Base-by-base conservation (phyloP, 1,140 invertebrate species). In the Formica selysi region DNA sequence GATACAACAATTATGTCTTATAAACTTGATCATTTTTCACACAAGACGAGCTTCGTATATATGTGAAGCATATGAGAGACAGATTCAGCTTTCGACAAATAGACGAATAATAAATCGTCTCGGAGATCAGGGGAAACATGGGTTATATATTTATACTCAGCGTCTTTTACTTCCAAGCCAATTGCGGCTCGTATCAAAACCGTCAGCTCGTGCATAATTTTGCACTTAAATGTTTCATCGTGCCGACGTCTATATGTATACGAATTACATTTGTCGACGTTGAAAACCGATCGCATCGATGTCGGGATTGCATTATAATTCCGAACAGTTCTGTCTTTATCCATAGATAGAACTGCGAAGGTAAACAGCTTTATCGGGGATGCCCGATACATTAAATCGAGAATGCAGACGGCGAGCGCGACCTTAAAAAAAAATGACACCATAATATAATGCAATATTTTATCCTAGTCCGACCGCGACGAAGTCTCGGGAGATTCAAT, bases 401-500 rank as follows among this genome's bases (percentile, higher is more conserved):
- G 51, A 8, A 29, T 19, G 26, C 16, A 59, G 11, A 59, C 22
- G 19, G 51, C 54, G 36, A 26, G 6, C 5, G n/a, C n/a, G 19
- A 22, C 38, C 22, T 22, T 26, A 62, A 62, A 59, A 62, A 76
- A 59, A 59, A 62, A 74, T 61, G 36, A 83, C 68, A 10, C n/a
- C 32, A 38, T 38, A 80, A 80, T 51, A 68, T 26, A n/a, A 59
- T 29, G 29, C 19, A 44, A 83, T 74, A 74, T 59, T 61, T 81
- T 61, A 74, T 83, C 61, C 44, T 16, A 41, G 48, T 41, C 32
- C 68, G 51, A 38, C 26, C 19, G 79, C 79, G 54, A 61, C 79
- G 54, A 32, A 2, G 67, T 48, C 48, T 51, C 67, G 51, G 10
- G 76, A 76, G 79, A 89, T 89, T 88, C 88, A 70, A 76, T 86